Percentiles rank a stretch among this genome's conserved stretches.
Evolutionary conservation across 2,113 vertebrate genomes (phyloP).

Genomic region (Calypte anna): DNA sequence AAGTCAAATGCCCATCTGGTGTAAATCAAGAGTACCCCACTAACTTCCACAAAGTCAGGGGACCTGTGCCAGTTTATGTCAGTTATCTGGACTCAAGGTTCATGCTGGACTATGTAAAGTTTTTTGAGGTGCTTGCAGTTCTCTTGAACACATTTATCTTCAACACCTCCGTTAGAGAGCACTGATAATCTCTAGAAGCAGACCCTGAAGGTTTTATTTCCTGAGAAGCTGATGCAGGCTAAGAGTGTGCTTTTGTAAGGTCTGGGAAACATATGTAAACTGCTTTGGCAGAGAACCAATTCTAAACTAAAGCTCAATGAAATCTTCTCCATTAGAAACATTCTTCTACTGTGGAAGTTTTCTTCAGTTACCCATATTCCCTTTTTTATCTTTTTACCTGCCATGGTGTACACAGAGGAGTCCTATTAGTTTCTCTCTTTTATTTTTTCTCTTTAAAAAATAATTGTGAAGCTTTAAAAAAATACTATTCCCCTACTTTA

Average conservation of each 20-base stretch:
- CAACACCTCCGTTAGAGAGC: neutral
- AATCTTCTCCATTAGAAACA: neutral
- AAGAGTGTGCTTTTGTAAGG: neutral
- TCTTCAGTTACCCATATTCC: neutral
- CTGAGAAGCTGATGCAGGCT: neutral
- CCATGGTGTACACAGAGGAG: neutral
- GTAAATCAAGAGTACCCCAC: neutral
- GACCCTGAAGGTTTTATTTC: neutral
- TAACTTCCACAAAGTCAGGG: neutral
- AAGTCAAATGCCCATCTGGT: neutral
- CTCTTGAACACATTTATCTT: neutral
- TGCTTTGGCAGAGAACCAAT: neutral
- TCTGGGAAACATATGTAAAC: constrained; percentile 38
- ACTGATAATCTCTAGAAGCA: neutral
- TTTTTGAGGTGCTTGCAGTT: neutral
- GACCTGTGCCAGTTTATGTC: neutral
- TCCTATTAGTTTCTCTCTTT: neutral
- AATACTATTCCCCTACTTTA: neutral
- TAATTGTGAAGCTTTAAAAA: neutral
- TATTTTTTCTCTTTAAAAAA: neutral
- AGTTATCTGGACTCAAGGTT: neutral
- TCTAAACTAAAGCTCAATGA: neutral
- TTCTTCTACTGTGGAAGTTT: neutral
- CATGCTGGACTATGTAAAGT: neutral
- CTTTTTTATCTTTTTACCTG: neutral